These are phyloP conservation scores for Anas bahamensis DNA, from an alignment of 2,797 vertebrate species.

Conservation along the genomic window DNA sequence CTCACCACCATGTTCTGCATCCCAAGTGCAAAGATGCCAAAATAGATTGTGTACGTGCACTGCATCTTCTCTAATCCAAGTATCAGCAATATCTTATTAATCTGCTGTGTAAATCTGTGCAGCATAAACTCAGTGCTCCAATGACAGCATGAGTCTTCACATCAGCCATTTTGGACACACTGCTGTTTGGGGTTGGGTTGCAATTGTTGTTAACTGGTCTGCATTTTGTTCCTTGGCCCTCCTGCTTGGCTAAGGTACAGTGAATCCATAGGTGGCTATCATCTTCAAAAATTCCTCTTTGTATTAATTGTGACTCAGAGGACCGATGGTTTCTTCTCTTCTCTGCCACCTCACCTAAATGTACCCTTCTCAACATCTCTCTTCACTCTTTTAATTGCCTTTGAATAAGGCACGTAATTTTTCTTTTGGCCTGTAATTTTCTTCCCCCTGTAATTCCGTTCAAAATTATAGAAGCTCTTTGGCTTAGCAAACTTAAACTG, in stretches of 20 bases:
- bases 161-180: rapidly evolving
- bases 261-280: background rate
- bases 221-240: background rate
- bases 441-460: background rate
- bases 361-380: background rate
- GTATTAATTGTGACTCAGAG: background rate
- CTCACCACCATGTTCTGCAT: background rate
- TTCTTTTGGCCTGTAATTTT: background rate
- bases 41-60: background rate
- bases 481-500: background rate
- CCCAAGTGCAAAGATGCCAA: background rate
- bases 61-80: background rate
- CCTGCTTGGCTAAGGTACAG: background rate
- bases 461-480: background rate
- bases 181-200: background rate
- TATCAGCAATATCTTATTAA: background rate
- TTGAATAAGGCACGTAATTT: background rate
- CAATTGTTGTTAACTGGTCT: background rate
- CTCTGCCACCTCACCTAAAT: background rate
- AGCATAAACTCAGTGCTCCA: background rate
- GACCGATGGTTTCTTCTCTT: background rate
- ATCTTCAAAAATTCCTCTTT: background rate
- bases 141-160: background rate
- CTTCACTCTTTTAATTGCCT: background rate
- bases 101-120: background rate